Evolutionary conservation across 2,888 invertebrate species (phyloP).

Genomic region (Coleophora flavipennella): DNA sequence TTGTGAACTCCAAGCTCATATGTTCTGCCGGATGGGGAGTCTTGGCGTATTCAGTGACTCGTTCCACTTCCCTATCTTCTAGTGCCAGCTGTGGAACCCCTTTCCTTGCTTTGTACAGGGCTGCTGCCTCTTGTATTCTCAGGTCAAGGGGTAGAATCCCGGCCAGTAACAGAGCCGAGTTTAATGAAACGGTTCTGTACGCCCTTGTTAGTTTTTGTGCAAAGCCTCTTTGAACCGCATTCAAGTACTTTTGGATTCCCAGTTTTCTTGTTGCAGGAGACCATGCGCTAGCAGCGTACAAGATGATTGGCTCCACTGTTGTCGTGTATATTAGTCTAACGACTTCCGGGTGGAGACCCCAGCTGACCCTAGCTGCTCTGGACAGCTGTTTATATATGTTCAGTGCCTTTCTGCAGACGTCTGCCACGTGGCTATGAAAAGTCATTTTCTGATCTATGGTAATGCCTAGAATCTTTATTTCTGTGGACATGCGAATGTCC

Average conservation of each 20-base stretch:
- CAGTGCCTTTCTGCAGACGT: constrained; percentile 7
- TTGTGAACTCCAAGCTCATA: not conserved
- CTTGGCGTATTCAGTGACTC: no score
- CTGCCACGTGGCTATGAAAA: constrained; percentile 5
- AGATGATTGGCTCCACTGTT: not conserved
- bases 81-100: not conserved
- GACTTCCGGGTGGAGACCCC: constrained; percentile 6
- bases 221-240: not conserved
- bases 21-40: not conserved
- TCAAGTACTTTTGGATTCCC: not conserved
- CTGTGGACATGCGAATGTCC: not conserved
- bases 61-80: not conserved
- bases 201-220: constrained; percentile 2
- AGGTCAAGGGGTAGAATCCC: constrained; percentile 12
- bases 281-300: not conserved
- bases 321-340: not conserved
- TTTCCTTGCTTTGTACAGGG: not conserved
- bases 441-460: constrained; percentile 10
- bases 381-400: constrained; percentile 4
- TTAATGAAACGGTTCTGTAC: constrained; percentile 4
- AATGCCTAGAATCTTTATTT: constrained; percentile 11
- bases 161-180: constrained; percentile 6
- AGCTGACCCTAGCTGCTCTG: constrained; percentile 4
- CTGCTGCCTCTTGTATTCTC: not conserved
- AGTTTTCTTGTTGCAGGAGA: not conserved